Evolutionary conservation across 2,888 invertebrate genomes (phyloP).

Genomic region (Chrysodeixis includens): DNA sequence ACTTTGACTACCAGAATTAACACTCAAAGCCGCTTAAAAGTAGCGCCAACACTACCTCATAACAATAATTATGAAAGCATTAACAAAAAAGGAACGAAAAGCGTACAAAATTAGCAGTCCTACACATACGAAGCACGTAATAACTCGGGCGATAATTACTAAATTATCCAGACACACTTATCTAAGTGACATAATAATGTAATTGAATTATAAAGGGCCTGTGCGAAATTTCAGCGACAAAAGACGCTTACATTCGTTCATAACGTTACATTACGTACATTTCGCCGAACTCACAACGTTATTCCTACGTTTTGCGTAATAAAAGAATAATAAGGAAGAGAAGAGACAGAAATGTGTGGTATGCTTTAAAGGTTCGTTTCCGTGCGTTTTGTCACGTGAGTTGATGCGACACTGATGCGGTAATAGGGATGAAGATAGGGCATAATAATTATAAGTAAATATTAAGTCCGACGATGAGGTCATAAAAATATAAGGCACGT

Average conservation of each 20-base stretch:
- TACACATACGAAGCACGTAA: background rate
- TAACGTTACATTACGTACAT: slow-evolving; percentile 56
- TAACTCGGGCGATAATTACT: slow-evolving; percentile 12
- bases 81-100: too few relatives aligned
- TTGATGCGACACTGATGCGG: too few relatives aligned
- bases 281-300: slow-evolving; percentile 62
- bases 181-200: slow-evolving; percentile 47
- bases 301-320: slow-evolving; percentile 61
- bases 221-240: slow-evolving; percentile 38
- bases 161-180: slow-evolving; percentile 40
- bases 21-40: too few relatives aligned
- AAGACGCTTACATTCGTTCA: slow-evolving; percentile 46
- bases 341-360: slow-evolving; percentile 49
- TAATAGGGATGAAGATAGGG: too few relatives aligned
- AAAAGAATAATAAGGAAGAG: slow-evolving; percentile 67
- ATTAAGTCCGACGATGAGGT: too few relatives aligned
- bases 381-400: too few relatives aligned
- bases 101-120: background rate
- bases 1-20: too few relatives aligned
- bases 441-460: too few relatives aligned
- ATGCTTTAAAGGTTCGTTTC: slow-evolving; percentile 15
- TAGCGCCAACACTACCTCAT: too few relatives aligned
- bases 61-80: too few relatives aligned
- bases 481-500: too few relatives aligned
- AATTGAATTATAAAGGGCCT: slow-evolving; percentile 56